phyloP scores from a whole-genome alignment of 2,888 invertebrate species.

The Arrhopalites spinosus region DNA sequence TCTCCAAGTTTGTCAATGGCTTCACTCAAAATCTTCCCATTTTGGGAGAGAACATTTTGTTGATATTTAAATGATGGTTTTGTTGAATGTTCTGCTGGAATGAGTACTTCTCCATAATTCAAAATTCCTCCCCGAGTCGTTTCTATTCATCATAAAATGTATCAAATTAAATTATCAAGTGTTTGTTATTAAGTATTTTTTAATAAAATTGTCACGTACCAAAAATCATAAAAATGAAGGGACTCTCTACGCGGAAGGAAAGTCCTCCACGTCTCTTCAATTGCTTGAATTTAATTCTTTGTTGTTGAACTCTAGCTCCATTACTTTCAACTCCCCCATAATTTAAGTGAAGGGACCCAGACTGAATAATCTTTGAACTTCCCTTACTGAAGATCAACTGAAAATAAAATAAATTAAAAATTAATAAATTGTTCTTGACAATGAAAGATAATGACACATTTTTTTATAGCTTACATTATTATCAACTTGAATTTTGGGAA shows the following conservation, averaged over 20 bases:
- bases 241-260: slow-evolving; percentile 43
- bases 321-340: slow-evolving; percentile 50
- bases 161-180: too few relatives aligned
- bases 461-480: too few relatives aligned
- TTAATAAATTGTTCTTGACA: too few relatives aligned
- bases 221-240: slow-evolving; percentile 52
- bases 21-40: slow-evolving; percentile 47
- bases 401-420: slow-evolving; percentile 8
- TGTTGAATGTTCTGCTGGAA: slow-evolving; percentile 39
- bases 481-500: slow-evolving; percentile 50
- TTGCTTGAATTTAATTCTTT: slow-evolving; percentile 16
- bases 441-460: too few relatives aligned
- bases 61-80: slow-evolving; percentile 33
- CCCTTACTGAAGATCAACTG: slow-evolving; percentile 50
- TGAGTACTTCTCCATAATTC: slow-evolving; percentile 50
- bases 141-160: too few relatives aligned
- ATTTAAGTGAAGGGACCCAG: slow-evolving; percentile 45
- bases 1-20: slow-evolving; percentile 46
- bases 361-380: slow-evolving; percentile 46
- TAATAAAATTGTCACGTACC: slow-evolving; percentile 21
- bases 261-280: slow-evolving; percentile 28
- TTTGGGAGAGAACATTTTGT: slow-evolving; percentile 40
- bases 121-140: slow-evolving; percentile 41
- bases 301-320: background rate
- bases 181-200: too few relatives aligned